A percentile compares a stretch with the other conserved stretches of the same genome.
These are phyloP conservation scores for Elaphurus davidianus DNA, from an alignment of 2,113 vertebrate genomes.

Conservation along the genomic window DNA sequence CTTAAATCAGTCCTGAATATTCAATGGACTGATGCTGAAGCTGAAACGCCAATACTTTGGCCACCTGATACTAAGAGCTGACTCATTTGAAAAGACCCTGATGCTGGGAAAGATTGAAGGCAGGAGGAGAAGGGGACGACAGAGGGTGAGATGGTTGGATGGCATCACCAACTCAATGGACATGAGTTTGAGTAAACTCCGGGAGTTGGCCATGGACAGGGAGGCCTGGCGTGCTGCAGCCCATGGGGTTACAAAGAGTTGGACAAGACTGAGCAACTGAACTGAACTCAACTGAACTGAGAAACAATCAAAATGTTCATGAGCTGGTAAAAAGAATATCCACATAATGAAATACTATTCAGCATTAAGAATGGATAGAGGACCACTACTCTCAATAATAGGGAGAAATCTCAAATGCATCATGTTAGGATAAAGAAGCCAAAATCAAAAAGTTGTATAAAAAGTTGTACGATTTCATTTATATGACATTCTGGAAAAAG, in stretches of 20 bases:
- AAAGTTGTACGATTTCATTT: neutral
- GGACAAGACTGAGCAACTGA: neutral
- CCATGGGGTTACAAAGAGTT: neutral
- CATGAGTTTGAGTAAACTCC: neutral
- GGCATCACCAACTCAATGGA: neutral
- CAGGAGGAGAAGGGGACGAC: neutral
- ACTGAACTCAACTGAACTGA: neutral
- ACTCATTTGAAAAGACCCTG: neutral
- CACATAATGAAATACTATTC: neutral
- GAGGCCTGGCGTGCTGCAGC: neutral
- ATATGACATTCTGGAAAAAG: neutral
- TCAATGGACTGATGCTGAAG: neutral
- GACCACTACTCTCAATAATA: neutral
- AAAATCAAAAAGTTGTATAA: neutral
- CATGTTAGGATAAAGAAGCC: neutral
- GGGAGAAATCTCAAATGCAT: neutral
- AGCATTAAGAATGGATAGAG: neutral
- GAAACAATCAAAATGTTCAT: neutral
- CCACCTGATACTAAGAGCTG: neutral
- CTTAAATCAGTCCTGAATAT: neutral
- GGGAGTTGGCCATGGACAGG: neutral
- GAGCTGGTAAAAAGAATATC: neutral
- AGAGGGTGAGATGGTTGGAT: neutral
- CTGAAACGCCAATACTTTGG: neutral
- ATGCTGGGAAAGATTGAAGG: neutral